Percentiles rank a stretch among this genome's conserved stretches.
Conservation (phyloP, 92 coral and sea anemone species). For the Paragorgia papillata region DNA sequence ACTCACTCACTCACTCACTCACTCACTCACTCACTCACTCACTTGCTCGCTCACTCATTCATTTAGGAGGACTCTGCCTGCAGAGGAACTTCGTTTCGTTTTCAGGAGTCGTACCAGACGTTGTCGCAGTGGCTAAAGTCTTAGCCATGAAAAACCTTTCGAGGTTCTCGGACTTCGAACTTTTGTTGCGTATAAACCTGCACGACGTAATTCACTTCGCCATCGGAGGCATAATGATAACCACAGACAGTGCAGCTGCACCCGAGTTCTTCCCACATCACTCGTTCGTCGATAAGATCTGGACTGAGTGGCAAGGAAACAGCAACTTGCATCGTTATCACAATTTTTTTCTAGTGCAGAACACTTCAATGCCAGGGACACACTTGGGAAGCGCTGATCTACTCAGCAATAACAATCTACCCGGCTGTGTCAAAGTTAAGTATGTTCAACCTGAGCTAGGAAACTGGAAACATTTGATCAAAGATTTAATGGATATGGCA, state of each 20-base stretch:
- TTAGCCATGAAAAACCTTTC: constrained; percentile 9
- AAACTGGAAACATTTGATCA: background rate
- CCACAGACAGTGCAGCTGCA: constrained; percentile 6
- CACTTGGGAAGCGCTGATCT: constrained; percentile 43
- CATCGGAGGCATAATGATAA: constrained; percentile 25
- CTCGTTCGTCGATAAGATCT: constrained; percentile 47
- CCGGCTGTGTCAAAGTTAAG: constrained; percentile 69
- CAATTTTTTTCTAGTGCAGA: constrained; percentile 48
- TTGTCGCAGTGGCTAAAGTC: constrained; percentile 15
- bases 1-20: too few species aligned
- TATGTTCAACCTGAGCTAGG: constrained; percentile 52
- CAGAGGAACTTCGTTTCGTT: constrained; percentile 1
- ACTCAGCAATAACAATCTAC: constrained; percentile 55
- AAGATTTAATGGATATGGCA: constrained; percentile 1
- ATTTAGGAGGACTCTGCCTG: constrained; percentile 24
- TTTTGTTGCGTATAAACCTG: constrained; percentile 22
- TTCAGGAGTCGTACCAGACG: background rate
- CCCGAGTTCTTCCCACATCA: constrained; percentile 33
- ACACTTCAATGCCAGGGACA: constrained; percentile 58
- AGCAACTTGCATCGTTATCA: constrained; percentile 58
- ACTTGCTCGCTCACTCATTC: too few species aligned
- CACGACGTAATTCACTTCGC: constrained; percentile 15
- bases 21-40: too few species aligned
- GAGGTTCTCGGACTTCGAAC: constrained; percentile 10
- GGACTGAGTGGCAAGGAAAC: constrained; percentile 87